A percentile compares a stretch with the other conserved stretches of the same genome.
Conservation (phyloP, 1,140 invertebrate genomes). For the Lycorma delicatula region DNA sequence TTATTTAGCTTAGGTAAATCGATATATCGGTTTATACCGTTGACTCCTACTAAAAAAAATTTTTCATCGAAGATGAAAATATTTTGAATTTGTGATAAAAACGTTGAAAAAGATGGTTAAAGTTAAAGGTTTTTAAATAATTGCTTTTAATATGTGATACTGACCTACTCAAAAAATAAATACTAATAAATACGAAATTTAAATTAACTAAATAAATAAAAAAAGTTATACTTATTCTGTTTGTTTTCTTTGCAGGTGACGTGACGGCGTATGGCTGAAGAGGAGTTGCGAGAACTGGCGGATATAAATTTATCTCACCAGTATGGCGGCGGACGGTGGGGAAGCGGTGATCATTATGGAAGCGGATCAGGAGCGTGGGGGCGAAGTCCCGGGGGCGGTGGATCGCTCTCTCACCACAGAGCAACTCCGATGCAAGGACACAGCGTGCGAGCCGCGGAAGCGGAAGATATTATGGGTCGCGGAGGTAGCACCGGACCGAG, state of each 20-base stretch:
- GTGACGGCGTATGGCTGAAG: constrained; percentile 33
- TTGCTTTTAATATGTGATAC: too few species aligned
- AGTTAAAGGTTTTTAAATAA: too few species aligned
- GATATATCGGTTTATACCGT: too few species aligned
- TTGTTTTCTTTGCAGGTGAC: constrained; percentile 10
- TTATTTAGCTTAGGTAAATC: too few species aligned
- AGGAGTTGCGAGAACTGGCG: constrained; percentile 47
- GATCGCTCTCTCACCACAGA: constrained; percentile 14
- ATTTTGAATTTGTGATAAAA: too few species aligned
- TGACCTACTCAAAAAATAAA: too few species aligned
- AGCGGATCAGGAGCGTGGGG: constrained; percentile 32
- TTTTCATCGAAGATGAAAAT: too few species aligned
- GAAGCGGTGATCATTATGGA: constrained; percentile 29
- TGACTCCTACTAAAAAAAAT: too few species aligned
- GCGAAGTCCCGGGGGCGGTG: constrained; percentile 21
- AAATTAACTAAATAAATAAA: too few species aligned
- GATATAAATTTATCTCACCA: constrained; percentile 33
- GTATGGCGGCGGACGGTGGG: constrained; percentile 21
- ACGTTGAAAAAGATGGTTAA: too few species aligned
- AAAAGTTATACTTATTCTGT: too few species aligned
- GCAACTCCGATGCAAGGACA: constrained; percentile 1
- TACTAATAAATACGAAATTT: too few species aligned
- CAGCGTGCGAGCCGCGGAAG: constrained; percentile 33
- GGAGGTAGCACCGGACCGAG: constrained; percentile 33
- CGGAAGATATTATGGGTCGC: constrained; percentile 40